These are phyloP conservation scores for Panonychus citri DNA, from an alignment of 1,140 invertebrate species.

Conservation along the genomic window DNA sequence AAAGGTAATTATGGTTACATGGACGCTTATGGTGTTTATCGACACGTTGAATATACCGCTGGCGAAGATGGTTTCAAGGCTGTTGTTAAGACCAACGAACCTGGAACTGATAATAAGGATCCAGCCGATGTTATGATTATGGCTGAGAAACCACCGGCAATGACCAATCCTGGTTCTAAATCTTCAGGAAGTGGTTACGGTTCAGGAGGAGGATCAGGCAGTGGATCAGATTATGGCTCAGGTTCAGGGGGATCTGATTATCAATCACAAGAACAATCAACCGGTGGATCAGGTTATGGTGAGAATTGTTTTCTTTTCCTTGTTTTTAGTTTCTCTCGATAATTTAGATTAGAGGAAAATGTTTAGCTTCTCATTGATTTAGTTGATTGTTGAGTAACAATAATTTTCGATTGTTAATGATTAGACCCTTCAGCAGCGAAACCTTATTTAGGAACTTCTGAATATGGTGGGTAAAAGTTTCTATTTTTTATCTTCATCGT, in stretches of 20 bases:
- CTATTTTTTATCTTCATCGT: neutral
- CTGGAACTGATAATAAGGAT: slow-evolving; percentile 12
- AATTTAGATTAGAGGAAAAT: too few species aligned
- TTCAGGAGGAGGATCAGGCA: neutral
- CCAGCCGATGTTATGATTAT: slow-evolving; percentile 11
- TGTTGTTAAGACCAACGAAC: slow-evolving; percentile 10
- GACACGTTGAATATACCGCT: slow-evolving; percentile 11
- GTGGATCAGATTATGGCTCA: neutral
- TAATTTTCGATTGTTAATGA: too few species aligned
- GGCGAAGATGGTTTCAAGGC: slow-evolving; percentile 10
- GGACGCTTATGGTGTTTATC: slow-evolving; percentile 11
- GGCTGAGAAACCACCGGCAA: neutral
- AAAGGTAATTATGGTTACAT: slow-evolving; percentile 10
- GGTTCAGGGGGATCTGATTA: neutral
- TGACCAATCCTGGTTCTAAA: neutral
- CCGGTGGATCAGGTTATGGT: neutral
- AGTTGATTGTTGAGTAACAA: too few species aligned
- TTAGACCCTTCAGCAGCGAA: too few species aligned
- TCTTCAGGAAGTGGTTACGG: neutral
- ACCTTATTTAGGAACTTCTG: too few species aligned
- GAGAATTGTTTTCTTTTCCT: neutral
- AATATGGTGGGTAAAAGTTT: neutral
- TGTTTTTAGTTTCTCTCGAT: too few species aligned
- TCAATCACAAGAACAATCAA: too few species aligned
- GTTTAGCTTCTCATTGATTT: too few species aligned